A percentile compares a stretch with the other conserved stretches of the same genome.
phyloP scores from a whole-genome alignment of 1,140 invertebrate genomes.

The Reticulitermes speratus region DNA sequence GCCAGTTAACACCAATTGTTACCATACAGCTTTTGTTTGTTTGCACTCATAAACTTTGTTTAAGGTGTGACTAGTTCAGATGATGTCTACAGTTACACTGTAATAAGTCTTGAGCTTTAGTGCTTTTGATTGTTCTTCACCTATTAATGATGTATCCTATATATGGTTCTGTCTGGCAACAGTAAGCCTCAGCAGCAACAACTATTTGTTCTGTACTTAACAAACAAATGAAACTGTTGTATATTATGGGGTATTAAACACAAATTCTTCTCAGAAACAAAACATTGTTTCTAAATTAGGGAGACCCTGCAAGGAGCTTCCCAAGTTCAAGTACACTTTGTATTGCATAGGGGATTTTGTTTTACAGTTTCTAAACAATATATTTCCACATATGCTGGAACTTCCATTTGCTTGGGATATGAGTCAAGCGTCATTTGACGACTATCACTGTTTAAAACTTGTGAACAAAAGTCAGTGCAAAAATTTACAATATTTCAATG shows the following conservation, averaged over 20 bases:
- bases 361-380: not conserved
- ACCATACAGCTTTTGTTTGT: slow-evolving; percentile 19
- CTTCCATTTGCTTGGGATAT: not conserved
- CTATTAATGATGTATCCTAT: slow-evolving; percentile 25
- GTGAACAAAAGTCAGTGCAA: not conserved
- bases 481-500: not conserved
- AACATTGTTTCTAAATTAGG: not conserved
- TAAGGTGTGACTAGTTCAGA: slow-evolving; percentile 12
- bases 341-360: not conserved
- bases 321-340: not conserved
- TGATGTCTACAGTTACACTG: slow-evolving; percentile 23
- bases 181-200: slow-evolving; percentile 3
- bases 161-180: not conserved
- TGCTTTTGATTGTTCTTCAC: slow-evolving; percentile 30
- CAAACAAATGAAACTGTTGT: slow-evolving; percentile 7
- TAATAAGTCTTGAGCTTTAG: slow-evolving; percentile 31
- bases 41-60: slow-evolving; percentile 9
- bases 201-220: not conserved
- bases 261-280: not conserved
- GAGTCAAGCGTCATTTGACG: not conserved
- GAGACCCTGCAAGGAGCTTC: not conserved
- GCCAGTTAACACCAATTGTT: not conserved
- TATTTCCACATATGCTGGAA: not conserved
- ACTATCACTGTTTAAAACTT: not conserved
- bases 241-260: not conserved